Evolutionary conservation across 2,797 vertebrate species (phyloP), one percentile per base, ranked within the genome.

Genomic region (Cirrhinus mrigala): DNA sequence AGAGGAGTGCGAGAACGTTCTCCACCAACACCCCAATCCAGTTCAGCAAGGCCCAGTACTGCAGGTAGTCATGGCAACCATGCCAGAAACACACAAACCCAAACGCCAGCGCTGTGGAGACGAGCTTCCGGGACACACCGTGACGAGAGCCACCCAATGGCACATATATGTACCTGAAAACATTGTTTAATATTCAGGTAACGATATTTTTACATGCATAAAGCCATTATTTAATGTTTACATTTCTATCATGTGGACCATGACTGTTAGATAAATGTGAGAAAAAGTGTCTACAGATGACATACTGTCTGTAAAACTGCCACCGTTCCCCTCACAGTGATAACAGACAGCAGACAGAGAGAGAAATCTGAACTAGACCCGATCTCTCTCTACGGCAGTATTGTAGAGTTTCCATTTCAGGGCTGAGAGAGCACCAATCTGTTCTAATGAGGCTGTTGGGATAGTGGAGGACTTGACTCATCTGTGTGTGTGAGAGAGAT

Each of bases 71-170:
- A 27, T 98, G 94, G 81, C 96, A 96, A 27, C 98, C 98, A 0
- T 99, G 98, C 98, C 98, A 99, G 84, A 96, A 96, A 92, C 97
- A 98, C 89, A 99, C 96, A 8, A 99, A 99, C 0, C 96, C 95
- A 46, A 99, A 99, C 0, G 97, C 96, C 68, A 97, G 91, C 0
- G 95, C 96, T 0, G 97, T 97, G 86, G 97, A 97, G 15, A 98
- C 79, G 22, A 97, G 88, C 18, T 93, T 97, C 88, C 93, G 92
- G 69, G 96, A 88, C 20, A 90, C 81, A 33, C 96, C 97, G 0
- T 91, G 92, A 24, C 88, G 96, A 16, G 98, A 99, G 48, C 98
- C 98, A 66, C 98, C 98, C 92, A 97, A 70, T 0, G 98, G 98
- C 86, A 99, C 93, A 20, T 99, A 99, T 92, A 99, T 96, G 85